phyloP scores from a whole-genome alignment of 2,888 invertebrate genomes.

The Heliconius ismenius region DNA sequence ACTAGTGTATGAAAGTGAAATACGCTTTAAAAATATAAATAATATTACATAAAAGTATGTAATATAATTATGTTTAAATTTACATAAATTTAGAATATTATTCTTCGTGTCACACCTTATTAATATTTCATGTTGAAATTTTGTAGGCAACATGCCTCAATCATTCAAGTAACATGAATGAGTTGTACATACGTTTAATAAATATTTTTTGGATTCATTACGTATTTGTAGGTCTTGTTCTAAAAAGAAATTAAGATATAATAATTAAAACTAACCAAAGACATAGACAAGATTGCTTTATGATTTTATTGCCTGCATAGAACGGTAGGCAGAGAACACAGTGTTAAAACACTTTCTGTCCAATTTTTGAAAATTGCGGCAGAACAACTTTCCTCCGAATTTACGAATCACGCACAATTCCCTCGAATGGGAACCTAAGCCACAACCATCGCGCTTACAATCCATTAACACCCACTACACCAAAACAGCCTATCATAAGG shows the following conservation, averaged over 20 bases:
- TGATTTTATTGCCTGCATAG: no score
- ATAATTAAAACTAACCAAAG: no score
- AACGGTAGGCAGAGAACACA: no score
- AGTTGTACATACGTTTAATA: background rate
- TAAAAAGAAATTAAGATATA: no score
- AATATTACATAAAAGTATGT: constrained; percentile 3
- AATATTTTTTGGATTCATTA: background rate
- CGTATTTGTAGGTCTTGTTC: no score
- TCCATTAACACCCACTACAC: no score
- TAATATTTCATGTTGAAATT: constrained; percentile 1
- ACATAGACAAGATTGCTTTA: no score
- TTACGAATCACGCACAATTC: no score
- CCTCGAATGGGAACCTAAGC: no score
- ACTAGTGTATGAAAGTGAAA: background rate
- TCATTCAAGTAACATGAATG: background rate
- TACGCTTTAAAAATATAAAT: background rate
- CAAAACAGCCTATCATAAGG: no score
- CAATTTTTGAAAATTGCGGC: background rate
- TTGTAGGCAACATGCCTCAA: background rate
- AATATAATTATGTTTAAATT: background rate
- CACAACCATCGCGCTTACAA: no score
- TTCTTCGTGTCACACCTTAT: background rate
- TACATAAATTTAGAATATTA: constrained; percentile 1
- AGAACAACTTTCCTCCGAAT: no score
- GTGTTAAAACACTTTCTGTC: background rate